Base-by-base conservation (phyloP, 2,797 vertebrate genomes). In the Mionectes olivaceus region DNA sequence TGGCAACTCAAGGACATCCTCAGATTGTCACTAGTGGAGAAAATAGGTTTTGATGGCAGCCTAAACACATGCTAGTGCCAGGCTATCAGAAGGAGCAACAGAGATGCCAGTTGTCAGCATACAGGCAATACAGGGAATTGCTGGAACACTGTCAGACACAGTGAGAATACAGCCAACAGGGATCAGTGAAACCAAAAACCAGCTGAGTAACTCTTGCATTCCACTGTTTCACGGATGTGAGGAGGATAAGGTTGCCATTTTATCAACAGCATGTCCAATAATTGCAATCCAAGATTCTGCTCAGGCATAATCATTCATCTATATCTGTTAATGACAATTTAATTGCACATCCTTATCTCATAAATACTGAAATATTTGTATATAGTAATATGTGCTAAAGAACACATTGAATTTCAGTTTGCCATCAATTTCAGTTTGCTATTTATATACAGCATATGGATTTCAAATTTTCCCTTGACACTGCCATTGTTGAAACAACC, bases 391-490 rank as follows among this genome's bases (percentile, higher is more conserved):
- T 13, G 73, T 91, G 95, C 69, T 95, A 94, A 95, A 80, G 79
- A 96, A 97, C 71, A 88, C 82, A 88, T 59, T 87, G 88, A 78
- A 93, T 96, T 96, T 90, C 81, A 93, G 65, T 91, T 94, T 89
- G 76, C 41, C 47, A 83, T 93, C 92, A 91, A 95, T 97, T 96
- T 97, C 77, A 87, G 67, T 87, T 81, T 91, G 76, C 80, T 96
- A 95, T 97, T 96, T 96, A 94, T 96, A 95, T 81, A 82, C 77
- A 94, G 52, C 79, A 89, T 94, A 97, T 97, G 35, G 83, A 96
- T 91, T 91, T 85, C 65, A 79, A 84, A 89, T 65, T 94, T 95
- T 96, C 86, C 87, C 95, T 94, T 94, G 95, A 93, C 83, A 92
- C 76, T 76, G 64, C 64, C 79, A 84, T 87, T 88, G 94, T 96